A percentile compares a stretch with the other conserved stretches of the same genome.
Conservation (phyloP, 2,888 invertebrate genomes). For the Prosapia bicincta region DNA sequence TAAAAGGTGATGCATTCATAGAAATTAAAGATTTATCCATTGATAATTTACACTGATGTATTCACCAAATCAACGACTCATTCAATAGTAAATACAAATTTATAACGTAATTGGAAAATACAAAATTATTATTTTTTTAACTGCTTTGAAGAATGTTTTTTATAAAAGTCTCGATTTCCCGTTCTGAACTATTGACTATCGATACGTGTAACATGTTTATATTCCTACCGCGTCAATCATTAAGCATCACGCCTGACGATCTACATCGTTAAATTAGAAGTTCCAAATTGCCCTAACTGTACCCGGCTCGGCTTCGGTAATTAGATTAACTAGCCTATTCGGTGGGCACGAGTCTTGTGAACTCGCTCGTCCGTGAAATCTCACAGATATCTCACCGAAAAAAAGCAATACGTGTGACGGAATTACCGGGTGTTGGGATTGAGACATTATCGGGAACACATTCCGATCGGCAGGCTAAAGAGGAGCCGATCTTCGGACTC, state of each 20-base stretch:
- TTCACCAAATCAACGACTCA: too few species aligned
- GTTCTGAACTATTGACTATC: too few species aligned
- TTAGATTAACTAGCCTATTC: background rate
- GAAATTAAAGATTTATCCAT: too few species aligned
- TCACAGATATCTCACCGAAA: background rate
- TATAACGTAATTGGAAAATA: too few species aligned
- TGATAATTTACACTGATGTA: too few species aligned
- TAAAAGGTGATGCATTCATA: too few species aligned
- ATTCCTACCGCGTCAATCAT: too few species aligned
- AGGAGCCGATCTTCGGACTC: background rate
- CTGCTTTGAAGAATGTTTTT: too few species aligned
- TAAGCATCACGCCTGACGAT: background rate
- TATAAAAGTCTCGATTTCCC: too few species aligned
- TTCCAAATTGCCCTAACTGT: background rate
- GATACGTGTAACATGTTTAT: too few species aligned
- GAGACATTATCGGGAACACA: background rate
- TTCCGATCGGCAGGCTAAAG: background rate
- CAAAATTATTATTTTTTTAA: too few species aligned
- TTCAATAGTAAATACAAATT: too few species aligned
- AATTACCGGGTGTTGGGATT: background rate
- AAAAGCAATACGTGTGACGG: background rate
- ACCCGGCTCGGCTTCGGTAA: background rate
- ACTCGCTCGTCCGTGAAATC: background rate
- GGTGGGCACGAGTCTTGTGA: background rate
- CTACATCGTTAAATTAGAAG: background rate